Evolutionary conservation across 2,888 invertebrate species (phyloP), one percentile per base, ranked within the genome.

Genomic region (Tholera decimalis): DNA sequence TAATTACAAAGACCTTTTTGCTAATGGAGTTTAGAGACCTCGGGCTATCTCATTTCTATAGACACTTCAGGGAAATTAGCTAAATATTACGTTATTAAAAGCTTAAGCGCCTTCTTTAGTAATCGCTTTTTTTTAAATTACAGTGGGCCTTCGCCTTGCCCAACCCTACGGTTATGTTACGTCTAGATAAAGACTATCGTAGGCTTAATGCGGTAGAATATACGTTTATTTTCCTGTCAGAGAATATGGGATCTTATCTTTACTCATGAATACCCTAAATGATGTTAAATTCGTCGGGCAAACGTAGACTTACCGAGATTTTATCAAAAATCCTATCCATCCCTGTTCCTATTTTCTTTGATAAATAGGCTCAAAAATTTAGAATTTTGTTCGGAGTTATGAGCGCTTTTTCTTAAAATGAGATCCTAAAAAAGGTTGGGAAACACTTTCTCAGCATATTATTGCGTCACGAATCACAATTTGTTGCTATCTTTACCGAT

Each of bases 1-100:
- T 79, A 76, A 78, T 78, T 76, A 79, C 49, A 65, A 71, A 59
- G 59, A 55, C 72, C 68, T 76, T 72, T 77, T 56, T 61, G 43
- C 41, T 54, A 43, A 71, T 71, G 64, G 51, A 71, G 63, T 54
- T 69, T 24, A n/a, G 26, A 39, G 37, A 43, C 56, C 37, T 46
- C 15, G 26, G 26, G 44, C 33, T 15, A 47, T 20, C 44, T 58
- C 11, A 39, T 44, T 57, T 37, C n/a, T 41, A 30, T 20, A 30
- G n/a, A 43, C 13, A 50, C 18, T 57, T 39, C 26, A 20, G 15
- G 37, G 43, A 49, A 73, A 66, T 57, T 53, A n/a, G 26, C 41
- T 50, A 5, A 58, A 67, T 57, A 73, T 57, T 41, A 9, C 3
- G 24, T 57, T 33, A 62, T 30, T 20, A 64, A 37, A 15, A 18